A percentile compares a stretch with the other conserved stretches of the same genome.
These are phyloP conservation scores for Emys orbicularis DNA, from an alignment of 2,797 vertebrate genomes.

Conservation along the genomic window DNA sequence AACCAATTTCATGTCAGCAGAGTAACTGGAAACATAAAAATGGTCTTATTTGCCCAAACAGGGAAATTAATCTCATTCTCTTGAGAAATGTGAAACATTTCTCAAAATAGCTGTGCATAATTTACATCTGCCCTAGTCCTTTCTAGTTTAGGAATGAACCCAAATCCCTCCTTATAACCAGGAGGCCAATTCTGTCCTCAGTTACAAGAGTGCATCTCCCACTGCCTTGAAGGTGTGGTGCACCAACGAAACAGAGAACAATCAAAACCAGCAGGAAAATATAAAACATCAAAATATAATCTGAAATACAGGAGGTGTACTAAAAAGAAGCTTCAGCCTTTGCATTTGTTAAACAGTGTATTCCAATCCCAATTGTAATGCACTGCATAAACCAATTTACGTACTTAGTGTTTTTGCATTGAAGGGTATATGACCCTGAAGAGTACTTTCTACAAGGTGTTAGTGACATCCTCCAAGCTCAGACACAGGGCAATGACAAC, in stretches of 20 bases:
- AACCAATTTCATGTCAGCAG: slow-evolving; percentile 70
- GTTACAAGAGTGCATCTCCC: accelerated
- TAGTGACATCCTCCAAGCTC: background rate
- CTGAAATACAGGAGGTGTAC: background rate
- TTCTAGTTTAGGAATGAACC: background rate
- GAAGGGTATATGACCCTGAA: background rate
- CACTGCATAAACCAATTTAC: background rate
- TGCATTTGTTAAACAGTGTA: background rate
- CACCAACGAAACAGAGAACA: background rate
- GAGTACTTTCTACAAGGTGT: background rate
- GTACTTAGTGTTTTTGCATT: background rate
- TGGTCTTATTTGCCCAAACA: slow-evolving; percentile 74
- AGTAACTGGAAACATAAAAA: slow-evolving; percentile 70
- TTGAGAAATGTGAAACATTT: slow-evolving; percentile 63
- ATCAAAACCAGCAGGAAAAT: background rate
- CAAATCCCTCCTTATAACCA: background rate
- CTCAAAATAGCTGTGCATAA: slow-evolving; percentile 69
- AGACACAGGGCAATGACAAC: background rate
- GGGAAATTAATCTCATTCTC: slow-evolving; percentile 59
- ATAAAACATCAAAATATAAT: background rate
- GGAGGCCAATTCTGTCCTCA: background rate
- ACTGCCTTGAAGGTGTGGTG: background rate
- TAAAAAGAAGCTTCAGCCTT: background rate
- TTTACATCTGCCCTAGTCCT: slow-evolving; percentile 53
- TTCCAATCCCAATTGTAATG: background rate